Evolutionary conservation across 2,888 invertebrate species (phyloP), one percentile per base, ranked within the genome.

Genomic region (Diarsia dahlii): DNA sequence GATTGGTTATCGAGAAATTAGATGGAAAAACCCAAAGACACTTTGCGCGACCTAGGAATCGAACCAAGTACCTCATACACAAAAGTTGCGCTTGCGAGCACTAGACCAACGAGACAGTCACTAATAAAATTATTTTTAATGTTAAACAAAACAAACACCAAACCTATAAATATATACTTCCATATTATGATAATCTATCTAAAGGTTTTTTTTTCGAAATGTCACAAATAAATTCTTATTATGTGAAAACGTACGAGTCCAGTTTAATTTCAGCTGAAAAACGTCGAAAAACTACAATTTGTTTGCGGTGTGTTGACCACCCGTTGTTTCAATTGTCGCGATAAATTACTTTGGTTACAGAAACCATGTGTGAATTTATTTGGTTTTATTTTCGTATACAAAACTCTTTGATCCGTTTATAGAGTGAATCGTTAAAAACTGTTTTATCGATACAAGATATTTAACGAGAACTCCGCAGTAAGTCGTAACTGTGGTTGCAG

Each of bases 311-410:
- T 82, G 80, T 64, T 52, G 71, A 84, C 72, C 60, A 70, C 5
- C 50, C 70, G 64, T 67, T 84, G 75, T 82, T 82, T 70, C 81
- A 80, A 79, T 84, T 69, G 75, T 72, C 76, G 23, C 64, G 39
- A 76, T 82, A 76, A 82, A 81, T 75, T 71, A 70, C 69, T 74
- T 74, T 45, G 65, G 84, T 80, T 70, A 73, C 70, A 76, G 60
- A 45, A 64, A 73, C 67, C 76, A 68, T 79, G 70, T 81, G 81
- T 79, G 70, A 81, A 81, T 82, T 60, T 78, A 69, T 78, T 78
- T 78, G 64, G 23, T 72, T 72, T 79, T 83, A 34, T 73, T 72
- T 71, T 39, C 39, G 54, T 71, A 52, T 46, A 63, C n/a, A 65
- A 45, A 71, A 58, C 34, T 60, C 58, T 80, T 82, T 81, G 84